Evolutionary conservation across 37 sponge, comb jelly and placozoan genomes (phyloP).

Genomic region (Ephydatia muelleri): DNA sequence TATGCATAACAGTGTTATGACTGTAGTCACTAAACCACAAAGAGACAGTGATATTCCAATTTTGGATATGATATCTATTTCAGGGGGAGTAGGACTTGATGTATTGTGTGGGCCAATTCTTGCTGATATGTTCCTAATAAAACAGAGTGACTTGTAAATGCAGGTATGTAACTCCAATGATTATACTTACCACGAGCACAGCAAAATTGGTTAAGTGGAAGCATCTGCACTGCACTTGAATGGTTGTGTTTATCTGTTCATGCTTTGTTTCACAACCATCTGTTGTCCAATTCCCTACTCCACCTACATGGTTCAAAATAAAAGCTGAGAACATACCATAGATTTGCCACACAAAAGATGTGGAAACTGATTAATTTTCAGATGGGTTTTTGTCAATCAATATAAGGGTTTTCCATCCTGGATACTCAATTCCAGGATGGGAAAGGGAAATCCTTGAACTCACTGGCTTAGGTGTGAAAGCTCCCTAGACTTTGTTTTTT

Average conservation of each 20-base stretch:
- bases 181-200: conserved; percentile 56
- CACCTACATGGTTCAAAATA: neutral
- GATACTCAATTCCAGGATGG: too few relatives aligned
- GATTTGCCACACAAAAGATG: too few relatives aligned
- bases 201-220: conserved; percentile 76
- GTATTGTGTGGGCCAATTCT: neutral
- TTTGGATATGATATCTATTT: conserved; percentile 1
- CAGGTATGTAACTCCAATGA: neutral
- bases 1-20: conserved; percentile 20
- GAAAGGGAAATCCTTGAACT: too few relatives aligned
- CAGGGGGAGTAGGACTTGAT: neutral
- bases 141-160: too few relatives aligned
- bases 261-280: conserved; percentile 18
- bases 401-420: too few relatives aligned
- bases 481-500: too few relatives aligned
- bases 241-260: neutral
- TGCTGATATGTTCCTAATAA: neutral
- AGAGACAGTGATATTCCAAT: conserved; percentile 39
- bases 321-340: neutral
- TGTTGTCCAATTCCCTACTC: conserved; percentile 21
- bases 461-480: too few relatives aligned
- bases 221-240: conserved; percentile 29
- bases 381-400: too few relatives aligned
- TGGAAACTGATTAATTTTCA: too few relatives aligned
- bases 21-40: conserved; percentile 18